Conservation (phyloP, 2,113 vertebrate genomes). For the Mus musculus region DNA sequence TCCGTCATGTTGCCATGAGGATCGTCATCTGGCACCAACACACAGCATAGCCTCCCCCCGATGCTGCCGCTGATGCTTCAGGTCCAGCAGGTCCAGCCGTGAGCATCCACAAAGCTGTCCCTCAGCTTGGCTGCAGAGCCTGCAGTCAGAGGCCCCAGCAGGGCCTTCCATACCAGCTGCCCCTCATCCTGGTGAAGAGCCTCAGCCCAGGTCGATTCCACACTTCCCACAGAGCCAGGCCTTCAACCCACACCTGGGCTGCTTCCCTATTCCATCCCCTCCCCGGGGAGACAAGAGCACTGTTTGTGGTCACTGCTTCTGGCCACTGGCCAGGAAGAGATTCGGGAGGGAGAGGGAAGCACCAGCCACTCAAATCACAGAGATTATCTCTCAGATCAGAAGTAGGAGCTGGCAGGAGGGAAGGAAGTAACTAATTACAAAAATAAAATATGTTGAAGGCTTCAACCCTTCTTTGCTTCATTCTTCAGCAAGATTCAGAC, state of each 20-base stretch:
- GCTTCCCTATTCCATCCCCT: neutral
- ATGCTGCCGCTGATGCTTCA: neutral
- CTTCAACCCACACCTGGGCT: neutral
- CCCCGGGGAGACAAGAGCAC: neutral
- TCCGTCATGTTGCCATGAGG: neutral
- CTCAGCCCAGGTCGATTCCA: neutral
- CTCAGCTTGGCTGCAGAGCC: neutral
- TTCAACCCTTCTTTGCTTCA: neutral
- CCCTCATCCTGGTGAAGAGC: neutral
- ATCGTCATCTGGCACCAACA: neutral
- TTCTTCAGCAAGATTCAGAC: neutral
- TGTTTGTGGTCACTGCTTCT: slow-evolving; percentile 30
- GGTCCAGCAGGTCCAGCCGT: neutral
- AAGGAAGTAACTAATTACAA: neutral
- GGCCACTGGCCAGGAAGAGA: neutral
- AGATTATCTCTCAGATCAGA: neutral
- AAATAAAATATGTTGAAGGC: neutral
- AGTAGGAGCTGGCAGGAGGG: neutral
- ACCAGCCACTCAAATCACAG: neutral
- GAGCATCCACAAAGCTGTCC: neutral
- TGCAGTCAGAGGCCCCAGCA: neutral
- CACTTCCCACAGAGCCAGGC: neutral
- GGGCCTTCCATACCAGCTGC: neutral
- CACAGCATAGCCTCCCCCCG: neutral
- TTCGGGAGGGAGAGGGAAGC: neutral